Conservation (phyloP, 2,113 vertebrate species). For the Parus major region DNA sequence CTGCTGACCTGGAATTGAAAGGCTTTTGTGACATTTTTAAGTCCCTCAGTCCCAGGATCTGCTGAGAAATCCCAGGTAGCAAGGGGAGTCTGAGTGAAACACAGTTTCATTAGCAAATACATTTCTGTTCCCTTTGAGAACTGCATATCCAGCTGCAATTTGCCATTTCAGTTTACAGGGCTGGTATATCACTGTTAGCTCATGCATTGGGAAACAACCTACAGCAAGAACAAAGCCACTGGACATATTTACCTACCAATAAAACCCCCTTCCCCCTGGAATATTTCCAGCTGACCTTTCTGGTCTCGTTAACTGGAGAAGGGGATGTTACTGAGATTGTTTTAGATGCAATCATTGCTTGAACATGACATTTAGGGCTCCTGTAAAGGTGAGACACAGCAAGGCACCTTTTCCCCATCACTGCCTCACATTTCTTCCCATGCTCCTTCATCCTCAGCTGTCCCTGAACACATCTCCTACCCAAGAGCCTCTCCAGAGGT, state of each 20-base stretch:
- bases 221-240: background rate
- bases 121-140: background rate
- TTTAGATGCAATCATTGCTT: slow-evolving; percentile 51
- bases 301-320: slow-evolving; percentile 36
- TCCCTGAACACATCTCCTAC: background rate
- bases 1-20: background rate
- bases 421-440: background rate
- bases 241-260: background rate
- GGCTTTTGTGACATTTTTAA: background rate
- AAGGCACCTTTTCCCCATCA: slow-evolving; percentile 17
- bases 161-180: background rate
- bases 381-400: slow-evolving; percentile 37
- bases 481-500: background rate
- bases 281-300: slow-evolving; percentile 40
- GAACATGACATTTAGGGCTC: slow-evolving; percentile 54
- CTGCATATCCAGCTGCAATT: background rate
- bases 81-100: background rate
- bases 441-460: background rate
- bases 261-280: background rate
- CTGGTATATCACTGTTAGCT: background rate
- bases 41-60: background rate
- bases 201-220: background rate
- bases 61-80: background rate
- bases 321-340: slow-evolving; percentile 10
- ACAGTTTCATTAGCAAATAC: background rate